These are phyloP conservation scores for Geococcyx californianus DNA, from an alignment of 2,113 vertebrate species.

Conservation along the genomic window DNA sequence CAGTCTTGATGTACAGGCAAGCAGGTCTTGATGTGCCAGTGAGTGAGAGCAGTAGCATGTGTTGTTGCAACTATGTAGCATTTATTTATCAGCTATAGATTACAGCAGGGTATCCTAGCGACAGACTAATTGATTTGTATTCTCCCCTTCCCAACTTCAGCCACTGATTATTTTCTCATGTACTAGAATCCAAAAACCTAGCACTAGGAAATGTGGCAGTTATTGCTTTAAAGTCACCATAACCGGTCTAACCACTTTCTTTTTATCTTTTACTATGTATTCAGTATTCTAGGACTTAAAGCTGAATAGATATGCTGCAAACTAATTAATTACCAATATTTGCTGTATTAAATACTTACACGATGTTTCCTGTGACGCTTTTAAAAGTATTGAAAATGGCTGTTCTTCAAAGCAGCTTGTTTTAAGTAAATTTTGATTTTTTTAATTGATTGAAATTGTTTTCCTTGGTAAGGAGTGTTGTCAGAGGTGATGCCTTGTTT, in stretches of 20 bases:
- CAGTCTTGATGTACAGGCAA: background rate
- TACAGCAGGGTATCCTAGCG: background rate
- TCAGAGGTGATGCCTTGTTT: background rate
- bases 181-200: background rate
- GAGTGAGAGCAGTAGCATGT: background rate
- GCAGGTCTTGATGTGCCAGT: background rate
- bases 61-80: background rate
- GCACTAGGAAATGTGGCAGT: background rate
- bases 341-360: background rate
- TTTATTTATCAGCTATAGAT: background rate
- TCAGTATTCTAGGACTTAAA: background rate
- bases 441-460: background rate
- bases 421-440: background rate
- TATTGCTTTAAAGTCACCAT: background rate
- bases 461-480: background rate
- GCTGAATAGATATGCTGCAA: background rate
- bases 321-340: background rate
- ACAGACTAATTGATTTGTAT: background rate
- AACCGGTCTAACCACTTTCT: background rate
- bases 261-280: background rate
- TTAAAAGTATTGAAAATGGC: background rate
- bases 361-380: background rate
- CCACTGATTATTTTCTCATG: background rate
- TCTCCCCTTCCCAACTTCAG: background rate
- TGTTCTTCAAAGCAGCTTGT: background rate